Evolutionary conservation across 2,888 invertebrate species (phyloP), one percentile per base, ranked within the genome.

Genomic region (Ernsta delagoae): DNA sequence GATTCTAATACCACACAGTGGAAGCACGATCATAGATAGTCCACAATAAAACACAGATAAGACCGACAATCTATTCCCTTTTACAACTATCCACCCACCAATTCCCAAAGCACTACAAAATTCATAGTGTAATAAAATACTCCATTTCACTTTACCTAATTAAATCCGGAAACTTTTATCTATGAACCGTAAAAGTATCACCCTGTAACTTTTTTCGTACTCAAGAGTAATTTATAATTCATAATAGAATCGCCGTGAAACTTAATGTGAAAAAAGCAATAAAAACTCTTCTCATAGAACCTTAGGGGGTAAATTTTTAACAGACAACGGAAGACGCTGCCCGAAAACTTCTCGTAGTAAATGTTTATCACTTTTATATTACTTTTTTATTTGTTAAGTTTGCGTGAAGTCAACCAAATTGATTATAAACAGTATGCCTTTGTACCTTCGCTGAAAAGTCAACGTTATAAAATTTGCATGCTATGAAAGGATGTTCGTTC

Each of bases 321-420:
- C 70, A 71, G 71, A 71, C 73, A 65, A 72, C 71, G 71, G 71
- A 73, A 71, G 72, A 71, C 72, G 70, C 73, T 72, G 43, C 70
- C 53, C 71, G 61, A n/a, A 16, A 61, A 61, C 45, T 67, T 67
- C 54, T 24, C 39, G 61, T 48, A 31, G 48, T 48, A 67, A 67
- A 48, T 56, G 61, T 67, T 67, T 67, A 67, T 61, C 45, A 24
- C 67, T 67, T 67, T 67, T 61, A 67, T 67, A 67, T 62, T 61
- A 56, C 54, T 67, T 67, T 66, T 53, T 61, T 61, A 67, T 56
- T 61, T 12, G 36, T 62, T 4, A 54, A 61, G 24, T 56, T 60
- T 67, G 45, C 8, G 4, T 56, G 45, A 8, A 34, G 67, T 56
- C 61, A 61, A 56, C 61, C 45, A 61, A 61, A 56, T 61, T 67